Evolutionary conservation across 1,140 invertebrate genomes (phyloP), one percentile per base, ranked within the genome.

Genomic region (Trichonephila inaurata): DNA sequence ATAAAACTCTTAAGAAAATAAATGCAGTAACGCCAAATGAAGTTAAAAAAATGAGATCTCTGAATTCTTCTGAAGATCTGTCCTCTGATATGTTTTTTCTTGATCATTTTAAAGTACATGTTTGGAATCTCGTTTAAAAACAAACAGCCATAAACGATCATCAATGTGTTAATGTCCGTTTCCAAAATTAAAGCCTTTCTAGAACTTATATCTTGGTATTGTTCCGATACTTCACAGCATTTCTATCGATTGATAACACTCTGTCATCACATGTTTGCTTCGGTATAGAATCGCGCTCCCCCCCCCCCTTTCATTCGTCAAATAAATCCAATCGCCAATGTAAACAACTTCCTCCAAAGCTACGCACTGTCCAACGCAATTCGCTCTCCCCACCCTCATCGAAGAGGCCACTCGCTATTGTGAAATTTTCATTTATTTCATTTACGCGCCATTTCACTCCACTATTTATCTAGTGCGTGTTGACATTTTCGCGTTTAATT

Each of bases 391-490:
- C 82, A 51, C 21, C 14, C 82, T n/a, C 44, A 85, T 85, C 82
- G 19, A 0, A 10, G 12, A 19, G 82, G 82, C 19, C 8, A 33
- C 82, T 60, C 24, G 44, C 82, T 44, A 85, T 85, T 85, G 44
- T 85, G 82, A 85, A 85, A 85, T 85, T 85, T 85, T 85, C 82
- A 85, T 85, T 85, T 85, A 85, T 85, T 85, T 60, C 82, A 85
- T 85, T 85, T 85, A 60, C 82, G 44, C 82, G 44, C 82, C 14
- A 85, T 85, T 85, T 85, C 82, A 51, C 21, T 83, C 51, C 1
- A 28, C 82, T 60, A 85, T 77, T 77, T 77, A 77, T 77, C 72
- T 77, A 28, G 72, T 40, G 72, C 33, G 72, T 58, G 82, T 85
- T 85, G 82, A 85, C 51, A 85, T 85, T 85, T 85, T 85, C 82